These are phyloP conservation scores for Druceiella hillmani DNA, from an alignment of 2,888 invertebrate genomes.

Conservation along the genomic window DNA sequence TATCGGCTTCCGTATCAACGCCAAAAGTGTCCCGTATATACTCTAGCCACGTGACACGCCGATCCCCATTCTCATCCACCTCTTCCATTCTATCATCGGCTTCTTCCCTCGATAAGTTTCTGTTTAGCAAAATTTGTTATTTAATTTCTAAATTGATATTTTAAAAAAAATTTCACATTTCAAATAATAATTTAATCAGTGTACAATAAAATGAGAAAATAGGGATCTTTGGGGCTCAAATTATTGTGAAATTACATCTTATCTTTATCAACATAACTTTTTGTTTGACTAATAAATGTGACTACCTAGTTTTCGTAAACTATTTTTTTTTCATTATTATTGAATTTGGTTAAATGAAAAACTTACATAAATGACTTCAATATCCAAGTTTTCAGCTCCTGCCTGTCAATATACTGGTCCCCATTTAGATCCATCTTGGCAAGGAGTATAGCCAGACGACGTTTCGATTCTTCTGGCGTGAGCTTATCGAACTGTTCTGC, in stretches of 20 bases:
- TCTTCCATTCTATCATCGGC: constrained; percentile 80
- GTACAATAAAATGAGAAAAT: too few species aligned
- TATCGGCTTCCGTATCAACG: constrained; percentile 57
- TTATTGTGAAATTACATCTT: too few species aligned
- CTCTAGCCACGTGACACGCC: constrained; percentile 82
- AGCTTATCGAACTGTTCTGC: constrained; percentile 90
- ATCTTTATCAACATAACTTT: too few species aligned
- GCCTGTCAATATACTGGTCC: constrained; percentile 70
- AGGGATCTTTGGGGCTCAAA: too few species aligned
- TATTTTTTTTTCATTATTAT: too few species aligned
- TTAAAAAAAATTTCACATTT: too few species aligned
- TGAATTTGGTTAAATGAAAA: too few species aligned
- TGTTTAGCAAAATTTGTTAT: too few species aligned
- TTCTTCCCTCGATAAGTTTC: constrained; percentile 82
- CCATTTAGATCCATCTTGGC: constrained; percentile 83
- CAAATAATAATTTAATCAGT: too few species aligned
- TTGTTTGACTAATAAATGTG: too few species aligned
- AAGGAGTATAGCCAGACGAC: constrained; percentile 67
- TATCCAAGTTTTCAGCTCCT: constrained; percentile 90
- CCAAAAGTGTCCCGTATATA: constrained; percentile 87
- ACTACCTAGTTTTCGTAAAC: too few species aligned
- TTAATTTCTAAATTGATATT: too few species aligned
- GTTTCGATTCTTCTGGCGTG: constrained; percentile 79
- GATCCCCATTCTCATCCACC: constrained; percentile 79
- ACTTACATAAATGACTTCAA: constrained; percentile 78